Base-by-base conservation (phyloP, 2,888 invertebrate species). In the Rutpela maculata region DNA sequence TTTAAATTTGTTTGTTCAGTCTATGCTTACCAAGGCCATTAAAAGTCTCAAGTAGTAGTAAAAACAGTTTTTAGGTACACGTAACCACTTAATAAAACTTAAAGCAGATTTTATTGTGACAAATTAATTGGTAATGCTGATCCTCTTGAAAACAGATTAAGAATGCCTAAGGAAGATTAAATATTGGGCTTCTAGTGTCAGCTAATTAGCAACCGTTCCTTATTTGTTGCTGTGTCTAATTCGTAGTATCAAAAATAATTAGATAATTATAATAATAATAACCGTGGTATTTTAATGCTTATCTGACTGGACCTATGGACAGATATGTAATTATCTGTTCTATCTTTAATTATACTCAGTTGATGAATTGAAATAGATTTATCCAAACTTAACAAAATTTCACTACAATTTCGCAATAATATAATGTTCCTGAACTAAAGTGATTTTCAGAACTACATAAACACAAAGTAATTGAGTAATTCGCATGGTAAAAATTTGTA, bases 1-100 rank as follows among this genome's bases (percentile, higher is more conserved):
- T 59, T 22, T 19, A 22, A 35, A 1, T 38, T 60, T 70, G 70
- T 60, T 70, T 70, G 43, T 50, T 60, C 43, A 69, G 68, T 26
- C 31, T 57, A 35, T 6, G 67, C 38, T 65, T 55, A 55, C 19
- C 17, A 55, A 15, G 55, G 19, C 43, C 66, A 22, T 55, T 55
- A 50, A 55, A n/a, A 67, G 50, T 17, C n/a, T 17, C n/a, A 50
- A 50, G 50, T n/a, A 22, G 55, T 22, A 9, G 26, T 59, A 38
- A 65, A 62, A 65, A 43, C 10, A 31, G 12, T 69, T 69, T 57
- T 19, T 35, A 62, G n/a, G 15, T n/a, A 26, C 26, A 62, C 59
- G 31, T 55, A 55, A 55, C 19, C 67, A 55, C 67, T 68, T 68
- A 15, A 26, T 56, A 62, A 55, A 56, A 56, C 26, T 22, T 68